Evolutionary conservation across 2,797 vertebrate species (phyloP).

Genomic region (Synaphobranchus kaupii): DNA sequence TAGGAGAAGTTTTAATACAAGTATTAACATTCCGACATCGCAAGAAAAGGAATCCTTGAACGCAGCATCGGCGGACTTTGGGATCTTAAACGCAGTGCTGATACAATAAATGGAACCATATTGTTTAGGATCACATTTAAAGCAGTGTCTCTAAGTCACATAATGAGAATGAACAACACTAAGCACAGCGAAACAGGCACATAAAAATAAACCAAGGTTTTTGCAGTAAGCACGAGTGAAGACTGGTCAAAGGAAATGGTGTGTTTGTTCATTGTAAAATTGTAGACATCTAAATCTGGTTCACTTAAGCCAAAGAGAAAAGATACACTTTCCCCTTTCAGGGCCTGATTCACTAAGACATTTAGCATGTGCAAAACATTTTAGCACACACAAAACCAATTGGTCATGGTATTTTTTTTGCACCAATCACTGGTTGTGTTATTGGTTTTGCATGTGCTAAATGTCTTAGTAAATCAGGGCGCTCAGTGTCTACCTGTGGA

Average conservation of each 20-base stretch:
- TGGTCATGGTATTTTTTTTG: too few species aligned
- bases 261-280: background rate
- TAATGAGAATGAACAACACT: background rate
- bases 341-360: too few species aligned
- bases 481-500: background rate
- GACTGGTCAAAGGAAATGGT: background rate
- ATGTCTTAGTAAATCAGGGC: too few species aligned
- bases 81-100: background rate
- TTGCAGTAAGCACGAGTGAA: background rate
- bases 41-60: background rate
- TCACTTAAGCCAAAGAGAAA: slow-evolving; percentile 1
- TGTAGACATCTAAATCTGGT: background rate
- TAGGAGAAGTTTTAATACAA: background rate
- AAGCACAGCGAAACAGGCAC: background rate
- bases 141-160: background rate
- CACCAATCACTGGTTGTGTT: too few species aligned
- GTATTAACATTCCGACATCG: background rate
- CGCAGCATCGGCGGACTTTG: background rate
- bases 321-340: background rate
- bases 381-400: too few species aligned
- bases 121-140: background rate
- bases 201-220: background rate
- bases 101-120: background rate
- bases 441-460: too few species aligned
- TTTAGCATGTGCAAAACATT: too few species aligned